Percentiles rank a stretch among this genome's conserved stretches.
Evolutionary conservation across 2,888 invertebrate genomes (phyloP).

Genomic region (Amblyjoppa proteus): DNA sequence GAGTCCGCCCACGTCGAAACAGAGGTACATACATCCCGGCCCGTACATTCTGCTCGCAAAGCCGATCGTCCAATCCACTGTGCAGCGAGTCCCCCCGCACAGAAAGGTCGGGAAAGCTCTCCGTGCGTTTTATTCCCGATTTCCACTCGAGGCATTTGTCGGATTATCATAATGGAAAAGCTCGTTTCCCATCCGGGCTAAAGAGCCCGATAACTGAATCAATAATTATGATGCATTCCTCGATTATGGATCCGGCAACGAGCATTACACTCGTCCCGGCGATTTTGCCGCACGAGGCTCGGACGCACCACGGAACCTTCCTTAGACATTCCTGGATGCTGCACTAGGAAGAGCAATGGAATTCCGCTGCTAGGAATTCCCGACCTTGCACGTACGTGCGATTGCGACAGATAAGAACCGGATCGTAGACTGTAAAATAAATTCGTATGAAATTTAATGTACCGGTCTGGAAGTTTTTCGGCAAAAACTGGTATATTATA

Average conservation of each 20-base stretch:
- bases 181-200: not conserved
- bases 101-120: slow-evolving; percentile 8
- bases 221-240: slow-evolving; percentile 17
- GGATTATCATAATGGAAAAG: not conserved
- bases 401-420: too few species aligned
- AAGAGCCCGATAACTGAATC: slow-evolving; percentile 13
- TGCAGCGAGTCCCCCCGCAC: not conserved
- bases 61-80: slow-evolving; percentile 38
- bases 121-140: not conserved
- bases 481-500: too few species aligned
- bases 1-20: slow-evolving; percentile 74
- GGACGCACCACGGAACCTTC: not conserved
- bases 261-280: not conserved
- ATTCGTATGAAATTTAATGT: too few species aligned
- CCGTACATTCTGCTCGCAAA: slow-evolving; percentile 42
- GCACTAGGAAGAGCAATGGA: slow-evolving; percentile 53
- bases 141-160: not conserved
- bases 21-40: slow-evolving; percentile 13
- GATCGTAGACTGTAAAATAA: too few species aligned
- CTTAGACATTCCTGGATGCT: slow-evolving; percentile 1
- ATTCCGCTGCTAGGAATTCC: slow-evolving; percentile 52
- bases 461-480: too few species aligned
- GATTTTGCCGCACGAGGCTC: not conserved
- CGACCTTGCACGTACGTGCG: slow-evolving; percentile 47
- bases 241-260: slow-evolving; percentile 5